Conservation (phyloP, 2,113 vertebrate genomes). For the Tretioscincus oriximinensis region DNA sequence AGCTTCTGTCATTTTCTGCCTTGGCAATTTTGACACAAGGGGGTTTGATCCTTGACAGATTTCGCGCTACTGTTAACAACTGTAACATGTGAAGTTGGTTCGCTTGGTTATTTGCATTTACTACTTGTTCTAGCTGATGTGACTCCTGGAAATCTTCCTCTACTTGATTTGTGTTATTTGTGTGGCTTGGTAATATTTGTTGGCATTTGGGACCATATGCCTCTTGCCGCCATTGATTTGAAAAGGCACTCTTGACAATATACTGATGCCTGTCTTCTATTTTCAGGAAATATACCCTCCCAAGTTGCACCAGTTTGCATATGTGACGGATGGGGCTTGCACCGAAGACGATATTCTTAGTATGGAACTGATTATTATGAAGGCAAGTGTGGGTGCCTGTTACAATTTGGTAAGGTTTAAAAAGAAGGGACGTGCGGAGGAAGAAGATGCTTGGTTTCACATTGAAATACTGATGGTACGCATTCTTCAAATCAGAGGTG, state of each 20-base stretch:
- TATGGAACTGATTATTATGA: constrained; percentile 96
- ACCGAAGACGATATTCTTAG: constrained; percentile 91
- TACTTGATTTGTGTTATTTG: neutral
- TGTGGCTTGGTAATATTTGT: neutral
- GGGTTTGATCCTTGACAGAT: neutral
- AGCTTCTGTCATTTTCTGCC: neutral
- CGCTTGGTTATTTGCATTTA: neutral
- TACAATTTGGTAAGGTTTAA: neutral
- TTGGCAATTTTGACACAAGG: neutral
- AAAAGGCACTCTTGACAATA: neutral
- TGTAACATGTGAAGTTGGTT: neutral
- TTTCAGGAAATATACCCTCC: constrained; percentile 96
- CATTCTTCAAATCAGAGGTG: too few species aligned
- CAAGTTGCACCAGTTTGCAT: constrained; percentile 94
- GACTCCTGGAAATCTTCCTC: neutral
- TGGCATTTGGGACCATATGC: neutral
- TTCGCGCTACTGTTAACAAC: neutral
- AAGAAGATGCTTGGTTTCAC: too few species aligned
- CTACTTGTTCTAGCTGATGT: neutral
- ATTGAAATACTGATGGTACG: too few species aligned
- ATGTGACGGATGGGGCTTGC: constrained; percentile 95
- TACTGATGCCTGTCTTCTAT: neutral
- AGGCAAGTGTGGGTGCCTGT: constrained; percentile 73
- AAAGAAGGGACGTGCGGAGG: neutral
- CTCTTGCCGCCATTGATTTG: neutral